Conservation (phyloP, 2,888 invertebrate species). For the Crematogaster levior region DNA sequence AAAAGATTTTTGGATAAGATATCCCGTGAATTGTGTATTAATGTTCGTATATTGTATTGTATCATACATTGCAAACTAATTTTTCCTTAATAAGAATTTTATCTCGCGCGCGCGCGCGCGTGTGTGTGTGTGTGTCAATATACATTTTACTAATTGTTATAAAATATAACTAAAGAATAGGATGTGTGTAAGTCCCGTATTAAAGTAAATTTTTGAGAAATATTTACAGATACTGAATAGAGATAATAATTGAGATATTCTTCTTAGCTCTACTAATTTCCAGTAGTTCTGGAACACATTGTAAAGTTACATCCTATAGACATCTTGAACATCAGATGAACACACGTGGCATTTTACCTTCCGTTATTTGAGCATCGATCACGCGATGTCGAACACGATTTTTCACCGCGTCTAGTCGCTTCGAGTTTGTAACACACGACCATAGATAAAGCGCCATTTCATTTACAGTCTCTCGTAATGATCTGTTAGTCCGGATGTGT, state of each 20-base stretch:
- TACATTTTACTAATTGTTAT: neutral
- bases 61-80: neutral
- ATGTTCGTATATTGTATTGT: neutral
- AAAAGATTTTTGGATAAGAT: neutral
- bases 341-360: constrained; percentile 18
- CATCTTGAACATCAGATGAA: neutral
- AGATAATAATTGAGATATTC: too few species aligned
- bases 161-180: neutral
- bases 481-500: constrained; percentile 29
- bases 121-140: neutral
- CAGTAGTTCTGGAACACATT: neutral
- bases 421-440: neutral
- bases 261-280: neutral
- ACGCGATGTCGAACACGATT: constrained; percentile 36
- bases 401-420: constrained; percentile 6
- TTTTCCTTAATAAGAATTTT: neutral
- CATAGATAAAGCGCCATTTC: constrained; percentile 24
- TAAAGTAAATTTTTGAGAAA: neutral
- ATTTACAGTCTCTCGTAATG: constrained; percentile 26
- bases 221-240: neutral
- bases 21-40: neutral
- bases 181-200: neutral
- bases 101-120: too few species aligned
- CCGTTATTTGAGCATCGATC: constrained; percentile 15
- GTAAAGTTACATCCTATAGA: neutral